These are phyloP conservation scores for Metopia argyrocephala DNA, from an alignment of 2,888 invertebrate species.

Conservation along the genomic window DNA sequence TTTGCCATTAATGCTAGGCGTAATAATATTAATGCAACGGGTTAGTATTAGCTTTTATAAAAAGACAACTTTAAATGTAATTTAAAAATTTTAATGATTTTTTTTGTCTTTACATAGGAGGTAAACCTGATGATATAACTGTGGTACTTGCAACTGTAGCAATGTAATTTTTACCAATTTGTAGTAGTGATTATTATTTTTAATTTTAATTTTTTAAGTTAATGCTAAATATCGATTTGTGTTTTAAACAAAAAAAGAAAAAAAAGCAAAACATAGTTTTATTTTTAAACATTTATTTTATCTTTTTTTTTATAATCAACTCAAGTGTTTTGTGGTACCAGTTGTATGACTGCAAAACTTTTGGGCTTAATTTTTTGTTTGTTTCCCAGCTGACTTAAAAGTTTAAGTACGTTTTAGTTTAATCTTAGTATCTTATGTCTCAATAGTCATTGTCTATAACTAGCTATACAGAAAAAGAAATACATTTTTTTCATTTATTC, in stretches of 20 bases:
- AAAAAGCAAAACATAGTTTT: slow-evolving; percentile 5
- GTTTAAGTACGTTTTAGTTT: slow-evolving; percentile 55
- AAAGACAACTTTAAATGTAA: neutral
- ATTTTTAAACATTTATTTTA: slow-evolving; percentile 24
- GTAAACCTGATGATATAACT: slow-evolving; percentile 99
- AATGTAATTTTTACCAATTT: slow-evolving; percentile 78
- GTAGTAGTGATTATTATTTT: slow-evolving; percentile 49
- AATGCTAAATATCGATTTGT: slow-evolving; percentile 45
- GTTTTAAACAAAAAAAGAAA: slow-evolving; percentile 34
- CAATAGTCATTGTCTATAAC: slow-evolving; percentile 57
- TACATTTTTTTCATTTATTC: slow-evolving; percentile 6
- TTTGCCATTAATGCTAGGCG: slow-evolving; percentile 95
- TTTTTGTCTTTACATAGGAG: slow-evolving; percentile 83
- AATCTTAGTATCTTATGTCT: slow-evolving; percentile 52
- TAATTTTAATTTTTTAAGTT: slow-evolving; percentile 51
- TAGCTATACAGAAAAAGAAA: slow-evolving; percentile 33
- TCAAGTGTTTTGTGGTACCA: slow-evolving; percentile 10
- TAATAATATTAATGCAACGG: slow-evolving; percentile 95
- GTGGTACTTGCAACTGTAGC: slow-evolving; percentile 96
- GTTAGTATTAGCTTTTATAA: slow-evolving; percentile 80
- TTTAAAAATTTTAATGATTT: neutral
- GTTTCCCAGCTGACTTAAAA: slow-evolving; percentile 38
- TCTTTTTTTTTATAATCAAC: slow-evolving; percentile 33
- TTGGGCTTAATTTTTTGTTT: too few species aligned
- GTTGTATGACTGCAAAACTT: too few species aligned